Conservation (phyloP, 64 coral and sea anemone species). For the Dendrophyllia cribrosa region DNA sequence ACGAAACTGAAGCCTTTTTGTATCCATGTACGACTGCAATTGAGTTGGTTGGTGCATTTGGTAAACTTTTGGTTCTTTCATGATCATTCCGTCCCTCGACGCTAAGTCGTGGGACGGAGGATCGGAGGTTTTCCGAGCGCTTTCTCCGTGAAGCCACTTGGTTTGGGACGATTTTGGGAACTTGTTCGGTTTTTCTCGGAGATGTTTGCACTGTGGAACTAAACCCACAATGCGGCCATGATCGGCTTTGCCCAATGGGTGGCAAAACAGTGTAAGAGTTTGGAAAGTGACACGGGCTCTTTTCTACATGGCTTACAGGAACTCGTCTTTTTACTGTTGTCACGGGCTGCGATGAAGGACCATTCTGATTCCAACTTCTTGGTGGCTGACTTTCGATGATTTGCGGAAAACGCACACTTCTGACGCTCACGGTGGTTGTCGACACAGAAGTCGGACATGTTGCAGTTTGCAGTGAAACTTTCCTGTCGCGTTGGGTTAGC, state of each 20-base stretch:
- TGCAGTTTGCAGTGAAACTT: background rate
- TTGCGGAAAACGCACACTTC: conserved; percentile 8
- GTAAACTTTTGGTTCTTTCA: background rate
- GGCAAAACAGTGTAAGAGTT: conserved; percentile 75
- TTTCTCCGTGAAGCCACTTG: background rate
- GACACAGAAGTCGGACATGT: background rate
- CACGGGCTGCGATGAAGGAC: background rate
- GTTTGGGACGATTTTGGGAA: background rate
- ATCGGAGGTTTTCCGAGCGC: background rate
- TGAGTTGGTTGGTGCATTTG: background rate
- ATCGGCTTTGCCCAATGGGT: conserved; percentile 56
- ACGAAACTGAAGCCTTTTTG: background rate
- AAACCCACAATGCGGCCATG: background rate
- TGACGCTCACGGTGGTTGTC: too few species aligned
- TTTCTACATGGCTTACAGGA: conserved; percentile 36
- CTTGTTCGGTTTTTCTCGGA: background rate
- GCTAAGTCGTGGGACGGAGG: background rate
- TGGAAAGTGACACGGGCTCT: conserved; percentile 28
- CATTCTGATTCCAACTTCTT: background rate
- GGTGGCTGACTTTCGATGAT: background rate
- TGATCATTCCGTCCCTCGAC: background rate
- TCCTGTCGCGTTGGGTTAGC: conserved; percentile 9
- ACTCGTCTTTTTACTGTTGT: too few species aligned
- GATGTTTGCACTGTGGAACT: background rate
- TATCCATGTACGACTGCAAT: background rate